phyloP scores from a whole-genome alignment of 2,888 invertebrate species.

The Oxycera nigricornis region DNA sequence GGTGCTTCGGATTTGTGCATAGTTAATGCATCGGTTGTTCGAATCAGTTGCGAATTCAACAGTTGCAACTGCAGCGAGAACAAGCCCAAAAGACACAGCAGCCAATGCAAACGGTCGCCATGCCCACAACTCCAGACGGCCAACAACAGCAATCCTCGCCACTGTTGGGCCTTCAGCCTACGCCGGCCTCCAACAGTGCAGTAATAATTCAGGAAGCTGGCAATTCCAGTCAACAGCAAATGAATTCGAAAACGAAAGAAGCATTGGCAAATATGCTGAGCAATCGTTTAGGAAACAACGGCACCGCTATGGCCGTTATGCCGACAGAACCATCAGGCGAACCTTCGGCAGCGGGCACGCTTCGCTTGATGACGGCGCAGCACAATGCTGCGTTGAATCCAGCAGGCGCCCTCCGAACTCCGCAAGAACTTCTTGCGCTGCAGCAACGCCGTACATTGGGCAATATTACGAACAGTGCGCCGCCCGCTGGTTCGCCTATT shows the following conservation, averaged over 20 bases:
- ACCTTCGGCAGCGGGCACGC: slow-evolving; percentile 73
- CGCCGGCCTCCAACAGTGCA: slow-evolving; percentile 27
- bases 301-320: slow-evolving; percentile 54
- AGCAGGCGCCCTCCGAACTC: slow-evolving; percentile 55
- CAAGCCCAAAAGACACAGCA: slow-evolving; percentile 52
- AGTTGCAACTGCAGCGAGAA: slow-evolving; percentile 56
- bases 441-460: slow-evolving; percentile 65
- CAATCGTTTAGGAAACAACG: slow-evolving; percentile 72
- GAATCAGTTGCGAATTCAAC: slow-evolving; percentile 55
- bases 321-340: slow-evolving; percentile 62
- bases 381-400: slow-evolving; percentile 71
- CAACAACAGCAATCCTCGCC: slow-evolving; percentile 31
- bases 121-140: slow-evolving; percentile 41
- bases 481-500: slow-evolving; percentile 51
- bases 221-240: slow-evolving; percentile 63
- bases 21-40: too few relatives aligned
- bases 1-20: too few relatives aligned
- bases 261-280: slow-evolving; percentile 94
- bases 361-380: slow-evolving; percentile 84
- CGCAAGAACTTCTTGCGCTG: slow-evolving; percentile 66
- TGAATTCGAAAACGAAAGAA: slow-evolving; percentile 91
- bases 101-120: slow-evolving; percentile 51
- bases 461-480: slow-evolving; percentile 65
- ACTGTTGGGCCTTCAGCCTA: slow-evolving; percentile 15
- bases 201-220: slow-evolving; percentile 43